These are phyloP conservation scores for Camelus bactrianus DNA, from an alignment of 2,113 vertebrate genomes.

Conservation along the genomic window DNA sequence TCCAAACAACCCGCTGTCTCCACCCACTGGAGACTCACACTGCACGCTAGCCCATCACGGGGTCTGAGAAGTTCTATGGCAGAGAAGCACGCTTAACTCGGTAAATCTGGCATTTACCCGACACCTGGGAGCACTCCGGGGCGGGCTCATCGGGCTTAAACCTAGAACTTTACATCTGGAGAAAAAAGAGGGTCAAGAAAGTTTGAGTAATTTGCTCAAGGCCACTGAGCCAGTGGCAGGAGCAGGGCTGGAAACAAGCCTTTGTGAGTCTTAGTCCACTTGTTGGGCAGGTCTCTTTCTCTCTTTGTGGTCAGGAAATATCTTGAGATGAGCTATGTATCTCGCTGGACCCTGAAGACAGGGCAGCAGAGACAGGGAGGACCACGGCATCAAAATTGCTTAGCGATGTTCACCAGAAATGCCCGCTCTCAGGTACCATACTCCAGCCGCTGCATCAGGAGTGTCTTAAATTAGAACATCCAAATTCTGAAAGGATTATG, in stretches of 20 bases:
- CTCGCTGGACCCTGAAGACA: background rate
- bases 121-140: background rate
- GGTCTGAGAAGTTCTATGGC: background rate
- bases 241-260: background rate
- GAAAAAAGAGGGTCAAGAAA: background rate
- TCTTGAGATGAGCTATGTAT: background rate
- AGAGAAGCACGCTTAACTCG: background rate
- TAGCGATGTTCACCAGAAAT: background rate
- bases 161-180: background rate
- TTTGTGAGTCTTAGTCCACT: background rate
- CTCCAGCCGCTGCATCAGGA: background rate
- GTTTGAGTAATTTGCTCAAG: background rate
- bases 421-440: no score
- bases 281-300: background rate
- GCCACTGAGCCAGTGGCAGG: background rate
- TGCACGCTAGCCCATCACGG: rapidly evolving
- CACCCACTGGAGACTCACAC: rapidly evolving
- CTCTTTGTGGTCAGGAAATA: background rate
- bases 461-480: background rate
- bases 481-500: background rate
- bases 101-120: background rate
- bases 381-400: rapidly evolving
- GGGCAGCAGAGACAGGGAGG: rapidly evolving
- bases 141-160: background rate
- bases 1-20: no score